phyloP scores from a whole-genome alignment of 1,140 invertebrate species.

The Chironomus tepperi region DNA sequence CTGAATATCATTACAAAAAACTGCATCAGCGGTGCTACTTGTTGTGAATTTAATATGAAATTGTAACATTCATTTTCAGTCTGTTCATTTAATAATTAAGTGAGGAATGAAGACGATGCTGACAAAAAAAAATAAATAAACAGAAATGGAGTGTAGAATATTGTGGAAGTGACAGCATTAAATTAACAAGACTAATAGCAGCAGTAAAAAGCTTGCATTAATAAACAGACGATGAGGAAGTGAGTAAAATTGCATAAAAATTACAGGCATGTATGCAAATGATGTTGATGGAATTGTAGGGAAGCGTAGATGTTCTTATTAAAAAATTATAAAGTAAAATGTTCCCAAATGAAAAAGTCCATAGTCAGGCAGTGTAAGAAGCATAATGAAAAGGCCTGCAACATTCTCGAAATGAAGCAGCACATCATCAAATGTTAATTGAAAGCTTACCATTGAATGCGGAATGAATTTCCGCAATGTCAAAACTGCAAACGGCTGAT shows the following conservation, averaged over 20 bases:
- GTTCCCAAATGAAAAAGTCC: too few species aligned
- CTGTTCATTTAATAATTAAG: constrained; percentile 21
- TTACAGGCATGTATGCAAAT: neutral
- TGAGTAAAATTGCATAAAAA: neutral
- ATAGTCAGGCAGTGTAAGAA: too few species aligned
- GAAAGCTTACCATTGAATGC: constrained; percentile 70
- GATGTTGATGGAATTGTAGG: neutral
- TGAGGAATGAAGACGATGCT: neutral
- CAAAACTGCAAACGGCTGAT: constrained; percentile 83
- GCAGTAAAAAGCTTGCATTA: too few species aligned
- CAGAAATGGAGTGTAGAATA: constrained; percentile 34
- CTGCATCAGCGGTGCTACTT: too few species aligned
- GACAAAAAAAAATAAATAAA: constrained; percentile 34
- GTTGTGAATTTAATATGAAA: too few species aligned
- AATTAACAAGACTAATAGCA: too few species aligned
- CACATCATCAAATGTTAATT: neutral
- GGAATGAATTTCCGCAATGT: constrained; percentile 69
- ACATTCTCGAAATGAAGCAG: too few species aligned
- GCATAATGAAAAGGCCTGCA: too few species aligned
- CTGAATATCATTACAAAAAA: too few species aligned
- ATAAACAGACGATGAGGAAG: too few species aligned
- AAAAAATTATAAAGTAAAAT: too few species aligned
- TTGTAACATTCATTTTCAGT: neutral
- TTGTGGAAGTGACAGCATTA: neutral
- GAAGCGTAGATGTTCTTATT: too few species aligned